phyloP scores from a whole-genome alignment of 1,140 invertebrate genomes.

The Drosophila lacteicornis region DNA sequence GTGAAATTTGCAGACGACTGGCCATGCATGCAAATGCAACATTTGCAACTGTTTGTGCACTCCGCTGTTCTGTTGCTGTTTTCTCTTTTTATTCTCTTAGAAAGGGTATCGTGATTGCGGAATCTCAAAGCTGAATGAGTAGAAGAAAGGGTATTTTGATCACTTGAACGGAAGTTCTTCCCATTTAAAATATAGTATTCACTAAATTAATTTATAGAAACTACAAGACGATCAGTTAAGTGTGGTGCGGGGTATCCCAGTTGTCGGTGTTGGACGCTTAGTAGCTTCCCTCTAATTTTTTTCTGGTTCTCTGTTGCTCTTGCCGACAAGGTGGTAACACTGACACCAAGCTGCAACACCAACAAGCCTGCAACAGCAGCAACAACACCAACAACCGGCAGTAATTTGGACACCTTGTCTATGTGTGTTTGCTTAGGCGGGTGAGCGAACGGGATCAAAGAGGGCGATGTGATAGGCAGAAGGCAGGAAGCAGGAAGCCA shows the following conservation, averaged over 20 bases:
- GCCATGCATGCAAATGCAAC: slow-evolving; percentile 82
- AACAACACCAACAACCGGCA: slow-evolving; percentile 56
- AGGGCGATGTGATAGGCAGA: too few species aligned
- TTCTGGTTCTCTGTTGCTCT: slow-evolving; percentile 17
- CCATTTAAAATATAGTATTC: too few species aligned
- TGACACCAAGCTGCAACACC: slow-evolving; percentile 58
- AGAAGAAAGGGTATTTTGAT: too few species aligned
- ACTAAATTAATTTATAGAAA: background rate
- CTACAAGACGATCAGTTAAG: too few species aligned
- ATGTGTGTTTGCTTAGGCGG: slow-evolving; percentile 57
- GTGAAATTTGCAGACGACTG: slow-evolving; percentile 52
- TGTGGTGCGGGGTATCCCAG: background rate
- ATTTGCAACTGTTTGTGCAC: slow-evolving; percentile 76
- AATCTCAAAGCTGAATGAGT: background rate
- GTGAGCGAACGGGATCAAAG: background rate
- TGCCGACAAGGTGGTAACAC: slow-evolving; percentile 76
- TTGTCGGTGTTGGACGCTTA: background rate
- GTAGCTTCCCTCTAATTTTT: background rate
- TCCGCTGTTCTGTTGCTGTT: slow-evolving; percentile 48
- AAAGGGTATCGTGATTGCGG: background rate
- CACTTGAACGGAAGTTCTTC: too few species aligned
- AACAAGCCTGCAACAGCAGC: slow-evolving; percentile 53
- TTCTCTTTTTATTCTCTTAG: slow-evolving; percentile 11
- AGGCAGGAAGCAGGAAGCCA: background rate
- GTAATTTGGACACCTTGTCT: slow-evolving; percentile 77